A percentile compares a stretch with the other conserved stretches of the same genome.
Evolutionary conservation across 2,113 vertebrate genomes (phyloP).

Genomic region (Vulpes ferrilata): DNA sequence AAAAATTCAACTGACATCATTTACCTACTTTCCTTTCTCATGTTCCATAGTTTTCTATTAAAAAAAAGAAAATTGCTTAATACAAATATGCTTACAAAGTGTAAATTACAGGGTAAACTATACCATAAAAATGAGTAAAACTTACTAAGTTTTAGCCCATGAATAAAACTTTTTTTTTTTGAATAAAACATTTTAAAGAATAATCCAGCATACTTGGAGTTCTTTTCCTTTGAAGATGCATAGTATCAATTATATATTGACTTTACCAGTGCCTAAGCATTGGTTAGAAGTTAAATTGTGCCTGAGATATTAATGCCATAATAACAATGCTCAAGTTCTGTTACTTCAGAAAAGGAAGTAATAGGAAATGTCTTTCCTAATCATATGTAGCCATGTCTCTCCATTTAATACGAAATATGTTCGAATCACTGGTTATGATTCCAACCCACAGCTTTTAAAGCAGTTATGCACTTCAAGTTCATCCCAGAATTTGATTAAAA

Average conservation of each 20-base stretch:
- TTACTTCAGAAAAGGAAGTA: slow-evolving; percentile 11
- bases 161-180: slow-evolving; percentile 4
- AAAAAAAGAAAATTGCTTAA: background rate
- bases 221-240: background rate
- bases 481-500: slow-evolving; percentile 15
- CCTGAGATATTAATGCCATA: background rate
- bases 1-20: slow-evolving; percentile 1
- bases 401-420: slow-evolving; percentile 9
- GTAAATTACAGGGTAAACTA: background rate
- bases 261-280: background rate
- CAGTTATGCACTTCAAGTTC: slow-evolving; percentile 23
- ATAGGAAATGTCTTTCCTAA: background rate
- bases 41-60: background rate
- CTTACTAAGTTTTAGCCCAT: background rate
- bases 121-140: background rate
- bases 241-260: background rate
- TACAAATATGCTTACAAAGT: background rate
- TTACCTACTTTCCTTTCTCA: background rate
- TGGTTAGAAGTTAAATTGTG: background rate
- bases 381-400: background rate
- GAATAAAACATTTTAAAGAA: background rate
- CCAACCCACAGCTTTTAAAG: slow-evolving; percentile 21
- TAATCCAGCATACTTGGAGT: background rate
- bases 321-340: background rate
- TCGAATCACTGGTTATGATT: slow-evolving; percentile 1